A percentile compares a stretch with the other conserved stretches of the same genome.
Conservation (phyloP, 2,888 invertebrate species). For the Sesia bembeciformis region DNA sequence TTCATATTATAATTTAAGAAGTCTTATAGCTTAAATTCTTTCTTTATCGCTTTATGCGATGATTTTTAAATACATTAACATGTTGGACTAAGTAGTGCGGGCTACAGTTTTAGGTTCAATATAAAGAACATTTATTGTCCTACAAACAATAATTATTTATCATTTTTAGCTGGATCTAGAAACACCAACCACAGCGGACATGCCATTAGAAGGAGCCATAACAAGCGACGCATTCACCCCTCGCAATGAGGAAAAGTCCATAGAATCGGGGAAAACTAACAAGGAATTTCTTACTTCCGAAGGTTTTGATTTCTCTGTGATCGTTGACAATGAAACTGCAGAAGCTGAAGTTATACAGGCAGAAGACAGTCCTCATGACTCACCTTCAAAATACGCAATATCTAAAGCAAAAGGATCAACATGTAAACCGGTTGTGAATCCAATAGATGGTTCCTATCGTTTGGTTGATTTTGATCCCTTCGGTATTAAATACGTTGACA, state of each 20-base stretch:
- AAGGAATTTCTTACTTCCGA: conserved; percentile 46
- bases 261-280: conserved; percentile 28
- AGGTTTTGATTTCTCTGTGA: conserved; percentile 56
- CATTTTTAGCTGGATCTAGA: conserved; percentile 57
- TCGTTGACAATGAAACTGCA: conserved; percentile 36
- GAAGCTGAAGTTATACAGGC: conserved; percentile 28
- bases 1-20: too few species aligned
- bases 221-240: conserved; percentile 50
- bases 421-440: conserved; percentile 43
- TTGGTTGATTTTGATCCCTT: conserved; percentile 62
- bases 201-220: conserved; percentile 46
- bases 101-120: too few species aligned
- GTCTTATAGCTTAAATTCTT: too few species aligned
- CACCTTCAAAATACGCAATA: conserved; percentile 16
- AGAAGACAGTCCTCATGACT: conserved; percentile 27
- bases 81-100: too few species aligned
- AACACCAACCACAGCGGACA: conserved; percentile 65
- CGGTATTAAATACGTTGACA: conserved; percentile 41
- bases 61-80: too few species aligned
- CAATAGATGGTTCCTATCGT: conserved; percentile 64
- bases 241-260: conserved; percentile 34
- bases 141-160: neutral
- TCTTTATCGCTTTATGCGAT: too few species aligned
- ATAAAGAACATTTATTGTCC: too few species aligned
- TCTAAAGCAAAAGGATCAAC: too few species aligned